Evolutionary conservation across 2,888 invertebrate genomes (phyloP).

Genomic region (Muschampia plurimacula): DNA sequence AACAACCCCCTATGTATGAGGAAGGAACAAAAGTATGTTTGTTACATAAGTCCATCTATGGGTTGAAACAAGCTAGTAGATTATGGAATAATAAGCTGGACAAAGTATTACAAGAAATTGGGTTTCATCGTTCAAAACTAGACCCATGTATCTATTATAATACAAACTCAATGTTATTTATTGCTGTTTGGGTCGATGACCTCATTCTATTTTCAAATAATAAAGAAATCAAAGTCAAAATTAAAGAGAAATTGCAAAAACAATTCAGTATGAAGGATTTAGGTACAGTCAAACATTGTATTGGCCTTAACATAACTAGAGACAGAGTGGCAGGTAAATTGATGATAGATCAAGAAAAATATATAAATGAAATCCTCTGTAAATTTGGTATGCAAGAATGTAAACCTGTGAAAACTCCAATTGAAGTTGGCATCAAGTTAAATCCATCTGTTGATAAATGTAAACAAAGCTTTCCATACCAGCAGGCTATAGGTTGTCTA

Average conservation of each 20-base stretch:
- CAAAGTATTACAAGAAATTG: slow-evolving; percentile 36
- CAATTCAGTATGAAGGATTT: slow-evolving; percentile 41
- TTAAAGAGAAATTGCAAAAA: slow-evolving; percentile 27
- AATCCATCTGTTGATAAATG: neutral
- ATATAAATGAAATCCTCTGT: neutral
- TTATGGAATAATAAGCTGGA: slow-evolving; percentile 43
- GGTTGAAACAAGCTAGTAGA: slow-evolving; percentile 42
- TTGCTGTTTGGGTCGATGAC: slow-evolving; percentile 5
- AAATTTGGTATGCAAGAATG: slow-evolving; percentile 3
- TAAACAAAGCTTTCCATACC: neutral
- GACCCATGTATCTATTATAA: slow-evolving; percentile 45
- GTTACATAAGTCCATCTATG: slow-evolving; percentile 43
- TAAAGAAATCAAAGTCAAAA: slow-evolving; percentile 28
- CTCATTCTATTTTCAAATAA: neutral
- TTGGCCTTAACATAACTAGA: slow-evolving; percentile 37
- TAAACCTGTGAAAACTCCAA: slow-evolving; percentile 4
- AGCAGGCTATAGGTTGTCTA: slow-evolving; percentile 1
- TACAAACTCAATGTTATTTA: slow-evolving; percentile 16
- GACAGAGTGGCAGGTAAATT: slow-evolving; percentile 3
- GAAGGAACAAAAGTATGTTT: slow-evolving; percentile 41
- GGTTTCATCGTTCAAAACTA: slow-evolving; percentile 37
- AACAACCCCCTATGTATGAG: slow-evolving; percentile 20
- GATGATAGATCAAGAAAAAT: slow-evolving; percentile 2
- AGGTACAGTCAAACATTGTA: slow-evolving; percentile 35
- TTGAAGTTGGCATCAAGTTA: neutral